A percentile compares a stretch with the other conserved stretches of the same genome.
Conservation (phyloP, 2,113 vertebrate species). For the Oenanthe oenanthe region DNA sequence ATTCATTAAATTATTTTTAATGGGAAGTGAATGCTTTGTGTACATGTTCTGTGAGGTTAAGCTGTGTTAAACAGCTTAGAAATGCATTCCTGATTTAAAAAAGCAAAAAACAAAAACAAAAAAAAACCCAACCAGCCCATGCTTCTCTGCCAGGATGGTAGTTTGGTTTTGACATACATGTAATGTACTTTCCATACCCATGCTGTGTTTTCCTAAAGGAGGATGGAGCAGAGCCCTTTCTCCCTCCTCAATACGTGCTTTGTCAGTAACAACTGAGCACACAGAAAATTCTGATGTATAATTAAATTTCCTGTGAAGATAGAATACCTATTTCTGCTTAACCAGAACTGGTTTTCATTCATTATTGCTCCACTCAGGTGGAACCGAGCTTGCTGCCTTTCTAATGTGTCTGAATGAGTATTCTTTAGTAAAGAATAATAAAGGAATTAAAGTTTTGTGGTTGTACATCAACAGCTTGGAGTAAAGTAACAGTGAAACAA, state of each 20-base stretch:
- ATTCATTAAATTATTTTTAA: slow-evolving; percentile 12
- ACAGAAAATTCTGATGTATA: not conserved
- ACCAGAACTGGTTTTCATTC: not conserved
- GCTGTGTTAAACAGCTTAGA: not conserved
- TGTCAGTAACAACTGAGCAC: slow-evolving; percentile 1
- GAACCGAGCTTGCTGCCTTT: not conserved
- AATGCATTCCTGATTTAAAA: not conserved
- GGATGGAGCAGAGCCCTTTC: not conserved
- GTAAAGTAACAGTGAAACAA: not conserved
- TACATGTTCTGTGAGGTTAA: not conserved
- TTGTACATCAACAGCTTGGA: not conserved
- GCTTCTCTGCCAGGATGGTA: not conserved
- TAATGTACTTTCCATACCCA: slow-evolving; percentile 24
- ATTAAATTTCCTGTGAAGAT: slow-evolving; percentile 47
- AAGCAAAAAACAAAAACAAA: fast-evolving
- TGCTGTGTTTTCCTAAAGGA: not conserved
- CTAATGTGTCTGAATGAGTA: not conserved
- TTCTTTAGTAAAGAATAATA: not conserved
- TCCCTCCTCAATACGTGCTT: not conserved
- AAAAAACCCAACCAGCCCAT: fast-evolving
- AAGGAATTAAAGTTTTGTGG: slow-evolving; percentile 25
- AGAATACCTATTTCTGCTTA: not conserved
- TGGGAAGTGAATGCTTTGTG: not conserved
- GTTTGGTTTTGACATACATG: not conserved
- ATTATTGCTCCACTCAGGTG: not conserved